These are phyloP conservation scores for Ametastegia equiseti DNA, from an alignment of 2,888 invertebrate genomes.

Conservation along the genomic window DNA sequence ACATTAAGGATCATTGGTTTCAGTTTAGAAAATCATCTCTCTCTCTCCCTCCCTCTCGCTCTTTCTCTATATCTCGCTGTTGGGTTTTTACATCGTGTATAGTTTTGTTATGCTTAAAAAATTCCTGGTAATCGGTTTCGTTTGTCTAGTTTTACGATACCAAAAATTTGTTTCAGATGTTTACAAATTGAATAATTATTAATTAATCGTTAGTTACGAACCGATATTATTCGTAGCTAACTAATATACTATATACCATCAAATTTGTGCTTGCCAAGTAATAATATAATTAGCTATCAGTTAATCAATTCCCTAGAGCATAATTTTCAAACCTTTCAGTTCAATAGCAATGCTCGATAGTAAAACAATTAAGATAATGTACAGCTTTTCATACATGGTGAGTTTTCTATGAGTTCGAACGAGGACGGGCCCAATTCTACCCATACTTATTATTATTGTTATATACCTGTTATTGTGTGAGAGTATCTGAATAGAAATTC, in stretches of 20 bases:
- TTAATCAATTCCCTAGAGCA: background rate
- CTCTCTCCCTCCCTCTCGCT: conserved; percentile 57
- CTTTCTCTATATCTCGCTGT: conserved; percentile 54
- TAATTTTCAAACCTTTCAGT: background rate
- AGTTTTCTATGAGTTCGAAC: too few species aligned
- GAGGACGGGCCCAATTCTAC: too few species aligned
- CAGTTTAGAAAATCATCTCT: conserved; percentile 61
- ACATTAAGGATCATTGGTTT: conserved; percentile 69
- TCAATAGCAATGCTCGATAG: background rate
- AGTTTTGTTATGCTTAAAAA: conserved; percentile 54
- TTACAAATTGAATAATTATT: too few species aligned
- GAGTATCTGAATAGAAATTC: too few species aligned
- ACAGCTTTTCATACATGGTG: background rate
- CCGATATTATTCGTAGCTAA: conserved; percentile 1
- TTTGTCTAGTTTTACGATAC: conserved; percentile 47
- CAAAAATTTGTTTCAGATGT: conserved; percentile 39
- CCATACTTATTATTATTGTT: too few species aligned
- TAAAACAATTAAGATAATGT: background rate
- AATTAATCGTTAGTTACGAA: background rate
- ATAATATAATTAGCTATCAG: background rate
- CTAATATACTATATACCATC: background rate
- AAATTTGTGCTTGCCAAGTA: background rate
- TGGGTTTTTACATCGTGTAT: conserved; percentile 56
- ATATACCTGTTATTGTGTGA: too few species aligned
- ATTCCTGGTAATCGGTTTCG: conserved; percentile 53